These are phyloP conservation scores for Sycobia sp. DNA, from an alignment of 1,140 invertebrate species.

Conservation along the genomic window DNA sequence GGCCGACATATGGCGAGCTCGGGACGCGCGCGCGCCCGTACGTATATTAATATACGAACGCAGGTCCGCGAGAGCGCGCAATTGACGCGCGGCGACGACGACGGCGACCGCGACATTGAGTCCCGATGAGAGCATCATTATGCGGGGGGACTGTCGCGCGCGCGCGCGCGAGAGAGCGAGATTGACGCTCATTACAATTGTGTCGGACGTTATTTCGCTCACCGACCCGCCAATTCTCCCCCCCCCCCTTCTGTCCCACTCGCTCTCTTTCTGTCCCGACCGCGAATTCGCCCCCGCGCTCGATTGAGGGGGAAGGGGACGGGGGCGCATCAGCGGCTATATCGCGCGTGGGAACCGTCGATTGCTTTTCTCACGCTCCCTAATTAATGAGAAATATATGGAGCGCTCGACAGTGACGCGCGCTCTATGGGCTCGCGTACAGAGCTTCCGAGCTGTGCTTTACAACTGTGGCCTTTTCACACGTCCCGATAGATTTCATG, in stretches of 20 bases:
- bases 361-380: too few species aligned
- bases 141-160: neutral
- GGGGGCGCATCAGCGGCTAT: neutral
- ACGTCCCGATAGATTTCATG: too few species aligned
- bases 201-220: slow-evolving; percentile 2
- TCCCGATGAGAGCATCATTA: neutral
- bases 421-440: too few species aligned
- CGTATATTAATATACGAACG: too few species aligned
- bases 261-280: neutral
- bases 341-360: slow-evolving; percentile 6
- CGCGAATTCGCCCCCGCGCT: neutral
- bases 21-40: neutral
- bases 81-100: slow-evolving; percentile 1
- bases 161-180: too few species aligned
- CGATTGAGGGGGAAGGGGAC: too few species aligned
- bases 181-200: slow-evolving; percentile 12
- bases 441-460: too few species aligned
- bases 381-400: too few species aligned
- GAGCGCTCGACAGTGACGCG: too few species aligned
- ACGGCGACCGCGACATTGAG: neutral
- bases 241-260: neutral
- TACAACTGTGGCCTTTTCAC: too few species aligned
- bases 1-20: slow-evolving; percentile 10
- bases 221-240: too few species aligned
- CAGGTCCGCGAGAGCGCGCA: neutral